Base-by-base conservation (phyloP, 2,113 vertebrate species). In the Pollachius pollachius region DNA sequence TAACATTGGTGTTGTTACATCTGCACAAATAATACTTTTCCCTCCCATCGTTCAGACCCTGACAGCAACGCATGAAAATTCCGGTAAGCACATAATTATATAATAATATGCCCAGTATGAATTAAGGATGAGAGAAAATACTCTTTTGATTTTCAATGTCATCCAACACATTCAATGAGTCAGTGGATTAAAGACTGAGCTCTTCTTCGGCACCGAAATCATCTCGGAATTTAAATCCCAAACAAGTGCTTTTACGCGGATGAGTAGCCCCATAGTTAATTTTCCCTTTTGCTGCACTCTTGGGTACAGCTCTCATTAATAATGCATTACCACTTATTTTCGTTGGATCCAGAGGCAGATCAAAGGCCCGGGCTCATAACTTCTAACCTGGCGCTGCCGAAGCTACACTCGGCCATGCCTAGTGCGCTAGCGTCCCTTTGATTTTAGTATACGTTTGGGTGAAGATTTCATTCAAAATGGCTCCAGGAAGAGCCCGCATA, bases 281-380 rank as follows among this genome's bases (percentile, higher is more conserved):
- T 65, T 65, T 69, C 71, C 60, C 71, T 61, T 12, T 73, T 25
- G 18, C 17, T 76, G 68, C 58, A 71, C 56, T 4, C 17, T 52
- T 56, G n/a, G 19, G 9, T 17, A 9, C 16, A 70, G 52, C 30
- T 12, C 72, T 25, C 17, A 67, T 81, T 72, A 82, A 83, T 77
- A 76, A 85, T 72, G 62, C 74, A 78, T 59, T 25, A 64, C 57
- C 21, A 56, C 63, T 67, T 76, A 70, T 72, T 67, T 65, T 61
- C 30, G 4, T 64, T 52, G 9, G 62, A 58, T 70, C 62, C 34
- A 77, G 73, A 76, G 16, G n/a, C n/a, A 52, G 21, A 62, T 37
- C 2, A 68, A 52, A 71, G 23, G 71, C 67, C 71, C 58, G 67
- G 30, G 17, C 19, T 69, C 19, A 77, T 17, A 23, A 62, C 21